Conservation (phyloP, 2,888 invertebrate species). For the Drosophila ustulata region DNA sequence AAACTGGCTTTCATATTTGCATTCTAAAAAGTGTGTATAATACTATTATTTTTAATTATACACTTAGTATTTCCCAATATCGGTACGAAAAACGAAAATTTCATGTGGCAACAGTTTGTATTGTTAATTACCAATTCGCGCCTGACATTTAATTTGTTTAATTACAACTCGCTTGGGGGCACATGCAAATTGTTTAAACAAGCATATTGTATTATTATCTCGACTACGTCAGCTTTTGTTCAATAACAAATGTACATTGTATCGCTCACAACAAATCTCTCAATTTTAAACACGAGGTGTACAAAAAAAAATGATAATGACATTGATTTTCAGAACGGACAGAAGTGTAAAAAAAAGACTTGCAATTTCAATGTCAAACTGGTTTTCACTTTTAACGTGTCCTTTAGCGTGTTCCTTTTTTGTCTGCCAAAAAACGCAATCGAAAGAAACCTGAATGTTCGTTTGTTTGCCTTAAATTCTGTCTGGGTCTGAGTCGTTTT, state of each 20-base stretch:
- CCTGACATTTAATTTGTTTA: slow-evolving; percentile 5
- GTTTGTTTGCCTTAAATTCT: slow-evolving; percentile 22
- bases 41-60: too few relatives aligned
- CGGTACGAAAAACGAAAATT: not conserved
- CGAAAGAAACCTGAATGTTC: slow-evolving; percentile 42
- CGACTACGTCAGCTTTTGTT: slow-evolving; percentile 13
- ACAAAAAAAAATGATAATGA: slow-evolving; percentile 12
- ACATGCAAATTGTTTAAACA: slow-evolving; percentile 10
- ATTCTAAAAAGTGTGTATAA: too few relatives aligned
- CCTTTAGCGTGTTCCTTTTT: slow-evolving; percentile 69
- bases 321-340: slow-evolving; percentile 56
- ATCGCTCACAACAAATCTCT: slow-evolving; percentile 14
- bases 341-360: slow-evolving; percentile 26
- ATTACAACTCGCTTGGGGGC: slow-evolving; percentile 3
- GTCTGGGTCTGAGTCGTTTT: slow-evolving; percentile 17
- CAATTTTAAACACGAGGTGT: slow-evolving; percentile 5
- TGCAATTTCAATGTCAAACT: slow-evolving; percentile 69
- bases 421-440: slow-evolving; percentile 42
- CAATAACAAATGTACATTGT: not conserved
- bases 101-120: not conserved
- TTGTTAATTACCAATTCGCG: not conserved
- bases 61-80: too few relatives aligned
- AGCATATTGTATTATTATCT: not conserved
- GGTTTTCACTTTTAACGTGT: slow-evolving; percentile 74
- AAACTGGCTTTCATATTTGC: not conserved